Percentiles rank a stretch among this genome's conserved stretches.
Evolutionary conservation across 2,797 vertebrate species (phyloP).

Genomic region (Lerista edwardsae): DNA sequence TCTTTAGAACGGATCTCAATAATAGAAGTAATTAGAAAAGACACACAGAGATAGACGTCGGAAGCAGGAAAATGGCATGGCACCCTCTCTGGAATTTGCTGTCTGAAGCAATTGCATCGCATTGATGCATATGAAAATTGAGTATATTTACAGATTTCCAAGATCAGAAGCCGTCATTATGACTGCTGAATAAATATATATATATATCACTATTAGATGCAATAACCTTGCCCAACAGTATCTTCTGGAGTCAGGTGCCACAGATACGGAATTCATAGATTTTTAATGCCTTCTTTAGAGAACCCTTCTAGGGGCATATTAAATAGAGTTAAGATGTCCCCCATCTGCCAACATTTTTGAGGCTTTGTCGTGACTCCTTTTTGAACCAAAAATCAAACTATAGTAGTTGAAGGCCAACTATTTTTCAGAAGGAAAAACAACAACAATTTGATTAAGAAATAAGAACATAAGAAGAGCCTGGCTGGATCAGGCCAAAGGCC

Average conservation of each 20-base stretch:
- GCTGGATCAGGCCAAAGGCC: no score
- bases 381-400: not conserved
- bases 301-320: not conserved
- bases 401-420: not conserved
- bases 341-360: slow-evolving; percentile 9
- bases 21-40: not conserved
- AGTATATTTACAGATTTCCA: not conserved
- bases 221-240: not conserved
- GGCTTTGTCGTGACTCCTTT: not conserved
- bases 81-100: not conserved
- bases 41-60: not conserved
- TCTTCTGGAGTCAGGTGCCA: not conserved
- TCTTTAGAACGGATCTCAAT: not conserved
- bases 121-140: not conserved
- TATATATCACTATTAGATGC: not conserved
- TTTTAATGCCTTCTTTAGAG: not conserved
- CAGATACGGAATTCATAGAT: not conserved
- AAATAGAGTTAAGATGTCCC: not conserved
- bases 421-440: no score
- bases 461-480: no score
- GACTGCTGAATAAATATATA: not conserved
- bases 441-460: no score
- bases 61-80: not conserved
- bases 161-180: not conserved
- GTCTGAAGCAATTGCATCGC: not conserved